Evolutionary conservation across 1,140 invertebrate genomes (phyloP).

Genomic region (Tenebrio molitor): DNA sequence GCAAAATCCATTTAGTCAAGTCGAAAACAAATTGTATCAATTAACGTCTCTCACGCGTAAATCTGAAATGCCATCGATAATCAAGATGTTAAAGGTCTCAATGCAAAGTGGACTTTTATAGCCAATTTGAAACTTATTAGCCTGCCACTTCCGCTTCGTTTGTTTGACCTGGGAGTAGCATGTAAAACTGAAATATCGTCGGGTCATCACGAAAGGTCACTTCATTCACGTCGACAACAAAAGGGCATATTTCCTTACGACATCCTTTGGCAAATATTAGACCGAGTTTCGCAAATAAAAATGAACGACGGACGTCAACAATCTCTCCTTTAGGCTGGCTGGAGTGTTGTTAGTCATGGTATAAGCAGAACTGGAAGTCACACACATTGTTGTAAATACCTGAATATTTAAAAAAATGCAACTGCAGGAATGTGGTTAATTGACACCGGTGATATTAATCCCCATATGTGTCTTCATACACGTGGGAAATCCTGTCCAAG

Average conservation of each 20-base stretch:
- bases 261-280: conserved; percentile 17
- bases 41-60: conserved; percentile 11
- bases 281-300: conserved; percentile 24
- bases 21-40: neutral
- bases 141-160: conserved; percentile 23
- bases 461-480: conserved; percentile 12
- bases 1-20: neutral
- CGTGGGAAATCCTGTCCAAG: conserved; percentile 1
- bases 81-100: conserved; percentile 14
- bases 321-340: neutral
- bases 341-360: neutral
- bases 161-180: conserved; percentile 16
- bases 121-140: conserved; percentile 27
- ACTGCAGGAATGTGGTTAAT: conserved; percentile 26
- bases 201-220: conserved; percentile 27
- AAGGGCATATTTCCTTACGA: neutral
- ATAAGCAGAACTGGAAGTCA: neutral
- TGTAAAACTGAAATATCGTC: conserved; percentile 22
- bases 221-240: conserved; percentile 11
- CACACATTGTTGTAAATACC: neutral
- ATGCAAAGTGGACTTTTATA: conserved; percentile 20
- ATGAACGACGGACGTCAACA: conserved; percentile 4
- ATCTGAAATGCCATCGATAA: conserved; percentile 1
- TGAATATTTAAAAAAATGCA: neutral
- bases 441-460: conserved; percentile 13